Percentiles rank a stretch among this genome's conserved stretches.
phyloP scores from a whole-genome alignment of 2,888 invertebrate genomes.

The Aphidius colemani region DNA sequence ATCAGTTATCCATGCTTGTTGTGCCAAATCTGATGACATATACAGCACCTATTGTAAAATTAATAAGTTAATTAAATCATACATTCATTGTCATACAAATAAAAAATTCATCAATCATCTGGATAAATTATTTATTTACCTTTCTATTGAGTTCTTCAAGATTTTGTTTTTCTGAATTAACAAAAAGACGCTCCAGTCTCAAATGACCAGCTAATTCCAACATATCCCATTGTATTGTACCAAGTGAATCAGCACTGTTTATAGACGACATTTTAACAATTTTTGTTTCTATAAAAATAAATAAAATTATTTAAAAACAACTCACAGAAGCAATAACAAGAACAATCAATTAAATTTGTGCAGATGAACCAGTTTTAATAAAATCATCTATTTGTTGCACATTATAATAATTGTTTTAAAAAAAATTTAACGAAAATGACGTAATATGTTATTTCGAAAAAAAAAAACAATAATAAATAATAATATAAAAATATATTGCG shows the following conservation, averaged over 20 bases:
- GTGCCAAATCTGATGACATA: constrained; percentile 67
- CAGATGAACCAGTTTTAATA: no score
- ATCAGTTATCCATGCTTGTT: constrained; percentile 85
- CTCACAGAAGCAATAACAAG: no score
- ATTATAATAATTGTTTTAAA: no score
- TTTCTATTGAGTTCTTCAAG: constrained; percentile 78
- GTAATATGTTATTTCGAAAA: no score
- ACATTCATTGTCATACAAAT: no score
- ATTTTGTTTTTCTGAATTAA: constrained; percentile 82
- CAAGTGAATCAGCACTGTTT: constrained; percentile 54
- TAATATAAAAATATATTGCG: no score
- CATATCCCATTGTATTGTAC: constrained; percentile 62
- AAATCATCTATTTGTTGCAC: no score
- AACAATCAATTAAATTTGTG: no score
- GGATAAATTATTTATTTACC: constrained; percentile 59
- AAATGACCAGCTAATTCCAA: constrained; percentile 72
- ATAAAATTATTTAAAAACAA: no score
- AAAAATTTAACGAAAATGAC: no score
- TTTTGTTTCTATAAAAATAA: no score
- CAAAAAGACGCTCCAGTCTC: constrained; percentile 84
- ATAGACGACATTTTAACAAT: constrained; percentile 48
- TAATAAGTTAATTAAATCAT: background rate
- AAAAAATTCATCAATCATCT: background rate
- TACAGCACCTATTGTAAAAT: constrained; percentile 55
- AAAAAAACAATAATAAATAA: no score